phyloP scores from a whole-genome alignment of 2,113 vertebrate species.

The Camelus dromedarius region DNA sequence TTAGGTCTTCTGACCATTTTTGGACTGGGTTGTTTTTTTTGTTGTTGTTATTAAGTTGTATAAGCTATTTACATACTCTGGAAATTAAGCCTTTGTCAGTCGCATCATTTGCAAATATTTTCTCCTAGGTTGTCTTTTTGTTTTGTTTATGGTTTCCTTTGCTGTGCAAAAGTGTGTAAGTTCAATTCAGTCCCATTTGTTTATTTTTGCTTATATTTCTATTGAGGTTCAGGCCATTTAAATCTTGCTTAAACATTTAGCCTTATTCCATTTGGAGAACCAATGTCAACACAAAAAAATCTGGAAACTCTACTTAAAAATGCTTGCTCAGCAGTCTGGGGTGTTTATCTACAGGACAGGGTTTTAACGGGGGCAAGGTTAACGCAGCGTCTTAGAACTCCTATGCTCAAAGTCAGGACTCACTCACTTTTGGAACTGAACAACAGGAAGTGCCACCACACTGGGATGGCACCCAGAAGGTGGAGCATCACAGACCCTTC shows the following conservation, averaged over 20 bases:
- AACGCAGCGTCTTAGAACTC: not conserved
- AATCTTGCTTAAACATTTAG: not conserved
- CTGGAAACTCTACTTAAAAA: not conserved
- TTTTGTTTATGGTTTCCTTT: too few species aligned
- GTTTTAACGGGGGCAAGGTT: not conserved
- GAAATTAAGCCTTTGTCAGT: too few species aligned
- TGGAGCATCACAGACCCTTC: not conserved
- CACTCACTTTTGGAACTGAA: not conserved
- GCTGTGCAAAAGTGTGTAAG: too few species aligned
- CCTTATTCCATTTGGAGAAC: not conserved
- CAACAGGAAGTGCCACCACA: not conserved
- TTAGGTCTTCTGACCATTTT: too few species aligned
- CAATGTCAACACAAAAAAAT: not conserved
- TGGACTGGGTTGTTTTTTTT: too few species aligned
- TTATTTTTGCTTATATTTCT: not conserved
- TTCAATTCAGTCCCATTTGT: too few species aligned
- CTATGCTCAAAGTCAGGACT: not conserved
- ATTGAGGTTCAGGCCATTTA: not conserved
- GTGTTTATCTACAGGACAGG: not conserved
- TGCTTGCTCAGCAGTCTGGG: not conserved
- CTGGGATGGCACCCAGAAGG: not conserved
- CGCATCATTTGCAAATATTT: too few species aligned
- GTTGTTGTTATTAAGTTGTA: too few species aligned
- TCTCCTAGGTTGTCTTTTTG: too few species aligned
- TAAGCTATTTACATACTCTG: too few species aligned